Percentiles rank a stretch among this genome's conserved stretches.
Evolutionary conservation across 2,113 vertebrate genomes (phyloP).

Genomic region (Craseonycteris thonglongyai): DNA sequence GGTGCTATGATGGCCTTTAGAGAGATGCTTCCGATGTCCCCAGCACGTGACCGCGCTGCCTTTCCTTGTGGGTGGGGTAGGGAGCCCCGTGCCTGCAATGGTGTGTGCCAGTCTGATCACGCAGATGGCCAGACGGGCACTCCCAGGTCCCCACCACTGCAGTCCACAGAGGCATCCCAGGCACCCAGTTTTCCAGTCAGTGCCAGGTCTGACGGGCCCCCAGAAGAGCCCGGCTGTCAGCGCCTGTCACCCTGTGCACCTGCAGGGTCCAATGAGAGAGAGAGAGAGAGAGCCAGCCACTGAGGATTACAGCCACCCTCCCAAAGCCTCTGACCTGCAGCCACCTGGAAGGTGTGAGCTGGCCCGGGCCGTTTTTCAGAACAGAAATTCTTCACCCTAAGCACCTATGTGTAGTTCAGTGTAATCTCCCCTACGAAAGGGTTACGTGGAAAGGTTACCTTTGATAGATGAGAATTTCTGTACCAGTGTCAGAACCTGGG

Average conservation of each 20-base stretch:
- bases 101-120: fast-evolving
- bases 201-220: not conserved
- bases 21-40: not conserved
- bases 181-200: not conserved
- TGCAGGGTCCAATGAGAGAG: not conserved
- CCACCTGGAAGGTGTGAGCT: not conserved
- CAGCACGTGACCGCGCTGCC: not conserved
- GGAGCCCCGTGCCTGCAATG: not conserved
- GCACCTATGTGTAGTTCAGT: not conserved
- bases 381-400: fast-evolving
- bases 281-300: not conserved
- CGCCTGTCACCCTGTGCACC: not conserved
- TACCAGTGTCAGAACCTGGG: not conserved
- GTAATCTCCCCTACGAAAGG: too few relatives aligned
- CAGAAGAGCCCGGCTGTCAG: not conserved
- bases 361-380: fast-evolving
- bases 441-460: not conserved
- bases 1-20: not conserved
- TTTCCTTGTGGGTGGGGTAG: not conserved
- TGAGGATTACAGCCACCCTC: too few relatives aligned
- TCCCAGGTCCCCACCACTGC: not conserved
- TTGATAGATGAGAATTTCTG: too few relatives aligned
- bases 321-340: fast-evolving
- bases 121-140: not conserved
- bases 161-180: not conserved